These are phyloP conservation scores for Origma solitaria DNA, from an alignment of 2,113 vertebrate genomes.

Conservation along the genomic window DNA sequence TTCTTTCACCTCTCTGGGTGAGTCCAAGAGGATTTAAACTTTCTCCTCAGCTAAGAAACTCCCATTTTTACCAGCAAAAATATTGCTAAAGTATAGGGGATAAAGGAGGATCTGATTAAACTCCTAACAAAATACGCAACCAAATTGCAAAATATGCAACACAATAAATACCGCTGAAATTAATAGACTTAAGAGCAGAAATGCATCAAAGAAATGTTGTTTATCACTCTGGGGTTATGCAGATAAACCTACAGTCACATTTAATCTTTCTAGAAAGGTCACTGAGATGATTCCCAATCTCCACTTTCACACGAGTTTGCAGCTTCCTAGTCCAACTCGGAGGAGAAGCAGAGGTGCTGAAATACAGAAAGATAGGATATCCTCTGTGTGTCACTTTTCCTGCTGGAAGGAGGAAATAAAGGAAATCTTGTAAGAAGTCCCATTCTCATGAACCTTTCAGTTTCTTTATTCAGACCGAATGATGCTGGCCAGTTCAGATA, in stretches of 20 bases:
- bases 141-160: neutral
- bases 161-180: neutral
- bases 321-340: neutral
- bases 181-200: neutral
- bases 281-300: neutral
- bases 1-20: neutral
- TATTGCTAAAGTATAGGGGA: neutral
- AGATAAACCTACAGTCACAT: neutral
- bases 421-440: constrained; percentile 33
- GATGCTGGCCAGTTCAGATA: constrained; percentile 55
- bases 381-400: constrained; percentile 40
- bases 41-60: neutral
- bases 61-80: neutral
- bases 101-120: neutral
- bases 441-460: constrained; percentile 24
- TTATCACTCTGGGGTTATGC: neutral
- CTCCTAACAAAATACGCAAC: neutral
- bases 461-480: constrained; percentile 26
- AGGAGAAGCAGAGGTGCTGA: constrained; percentile 22
- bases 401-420: constrained; percentile 40
- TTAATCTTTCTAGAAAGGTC: neutral
- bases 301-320: neutral
- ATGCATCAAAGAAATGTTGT: neutral
- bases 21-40: neutral
- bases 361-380: constrained; percentile 43